Evolutionary conservation across 2,888 invertebrate genomes (phyloP), one percentile per base, ranked within the genome.

Genomic region (Spatulosminthurus flaviceps): DNA sequence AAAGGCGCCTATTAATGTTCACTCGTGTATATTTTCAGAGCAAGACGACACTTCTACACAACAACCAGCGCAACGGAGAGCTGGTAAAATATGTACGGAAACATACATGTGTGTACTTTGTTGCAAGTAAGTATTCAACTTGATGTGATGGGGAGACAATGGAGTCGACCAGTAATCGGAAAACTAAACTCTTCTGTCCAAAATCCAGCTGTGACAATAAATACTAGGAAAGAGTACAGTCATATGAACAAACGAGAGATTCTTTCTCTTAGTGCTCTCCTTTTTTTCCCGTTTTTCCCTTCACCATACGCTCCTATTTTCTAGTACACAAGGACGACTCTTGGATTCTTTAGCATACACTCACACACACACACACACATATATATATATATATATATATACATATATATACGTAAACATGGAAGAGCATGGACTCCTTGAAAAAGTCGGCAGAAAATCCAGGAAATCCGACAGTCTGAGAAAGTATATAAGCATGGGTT

Each of bases 141-240:
- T 75, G 64, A 61, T 42, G 34, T n/a, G 22, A 78, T 61, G 64
- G 72, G 66, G 74, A 66, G 74, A 74, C 70, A 79, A 74, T 74
- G 24, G 43, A 79, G 78, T 69, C 41, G 41, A 67, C 69, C 61
- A 79, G 60, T 74, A 79, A 79, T 74, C 75, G 75, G 66, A 42
- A 66, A 34, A 77, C 64, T 29, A 72, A 77, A 72, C 76, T 66
- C 64, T 73, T 69, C 51, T 69, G 64, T 76, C 70, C n/a, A 70
- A 64, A 79, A 69, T 79, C 79, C 79, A 79, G 79, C 79, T 79
- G 79, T 77, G 79, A 79, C 79, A 79, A 79, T 79, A 79, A 79
- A 75, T 79, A 60, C 71, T 70, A 61, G 60, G 64, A n/a, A 41
- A 77, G 77, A n/a, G 77, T 22, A 51, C 43, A 77, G 64, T 74